These are phyloP conservation scores for Drosophila persimilis DNA, from an alignment of 1,140 invertebrate species.

Conservation along the genomic window DNA sequence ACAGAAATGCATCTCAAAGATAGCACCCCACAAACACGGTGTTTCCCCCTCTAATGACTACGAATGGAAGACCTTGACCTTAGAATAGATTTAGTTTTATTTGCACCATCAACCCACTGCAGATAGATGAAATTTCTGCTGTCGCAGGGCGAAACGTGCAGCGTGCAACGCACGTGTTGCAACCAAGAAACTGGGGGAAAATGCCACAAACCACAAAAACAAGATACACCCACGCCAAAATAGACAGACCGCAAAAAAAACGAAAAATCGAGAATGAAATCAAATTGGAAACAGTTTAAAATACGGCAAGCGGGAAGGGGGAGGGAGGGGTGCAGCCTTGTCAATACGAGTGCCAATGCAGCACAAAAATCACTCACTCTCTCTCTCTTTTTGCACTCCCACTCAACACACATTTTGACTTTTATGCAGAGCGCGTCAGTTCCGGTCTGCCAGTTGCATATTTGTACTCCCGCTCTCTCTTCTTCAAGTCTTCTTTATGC, in stretches of 20 bases:
- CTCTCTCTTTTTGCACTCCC: background rate
- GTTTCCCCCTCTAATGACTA: background rate
- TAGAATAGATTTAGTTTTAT: slow-evolving; percentile 10
- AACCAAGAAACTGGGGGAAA: slow-evolving; percentile 15
- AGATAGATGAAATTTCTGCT: slow-evolving; percentile 18
- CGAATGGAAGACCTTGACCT: slow-evolving; percentile 44
- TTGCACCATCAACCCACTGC: slow-evolving; percentile 29
- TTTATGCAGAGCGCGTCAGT: too few species aligned
- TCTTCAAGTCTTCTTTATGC: too few species aligned
- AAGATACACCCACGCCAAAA: slow-evolving; percentile 44
- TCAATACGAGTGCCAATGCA: slow-evolving; percentile 19
- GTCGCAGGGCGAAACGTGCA: background rate
- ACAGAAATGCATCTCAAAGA: background rate
- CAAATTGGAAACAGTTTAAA: slow-evolving; percentile 39
- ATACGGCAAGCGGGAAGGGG: slow-evolving; percentile 19
- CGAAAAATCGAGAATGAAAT: slow-evolving; percentile 7
- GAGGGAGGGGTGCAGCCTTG: slow-evolving; percentile 53
- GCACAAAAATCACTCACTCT: slow-evolving; percentile 18
- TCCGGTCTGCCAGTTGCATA: too few species aligned
- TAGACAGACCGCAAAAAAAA: slow-evolving; percentile 15
- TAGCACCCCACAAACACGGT: slow-evolving; percentile 20
- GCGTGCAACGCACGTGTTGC: slow-evolving; percentile 41
- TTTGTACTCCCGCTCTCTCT: too few species aligned
- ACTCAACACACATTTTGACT: slow-evolving; percentile 4
- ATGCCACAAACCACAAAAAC: slow-evolving; percentile 6